Base-by-base conservation (phyloP, 2,797 vertebrate species). In the Rhinogobio ventralis region DNA sequence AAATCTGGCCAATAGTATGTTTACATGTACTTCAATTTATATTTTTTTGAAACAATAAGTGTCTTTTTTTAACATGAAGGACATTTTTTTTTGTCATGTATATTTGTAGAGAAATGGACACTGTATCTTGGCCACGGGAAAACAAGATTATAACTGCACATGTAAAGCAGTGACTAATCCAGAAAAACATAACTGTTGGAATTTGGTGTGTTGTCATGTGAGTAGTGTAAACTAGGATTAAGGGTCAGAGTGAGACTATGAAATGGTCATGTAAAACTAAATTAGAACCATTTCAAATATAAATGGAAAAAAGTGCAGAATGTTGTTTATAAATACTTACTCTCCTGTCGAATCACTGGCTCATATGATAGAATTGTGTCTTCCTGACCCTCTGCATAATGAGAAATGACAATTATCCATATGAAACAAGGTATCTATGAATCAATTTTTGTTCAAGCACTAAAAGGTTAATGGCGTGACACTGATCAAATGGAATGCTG, bases 291-390 rank as follows among this genome's bases (percentile, higher is more conserved):
- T 62, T 62, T 28, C 13, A 45, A 14, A 72, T 25, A 11, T 11
- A 19, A 11, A 39, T 69, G 1, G 23, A 42, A 11, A 10, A 19
- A 89, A 66, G 10, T 25, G 28, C 36, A 36, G 66, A 14, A 36
- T 23, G 9, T 15, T 17, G 14, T 30, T 57, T 19, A 33, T 36
- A 17, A 78, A 45, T 3, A 97, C 98, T 98, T 94, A 99, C 98
- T 99, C 95, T 99, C 98, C 94, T 99, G 97, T 90, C 98, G 96
- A 2, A 96, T 99, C 89, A 99, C 98, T 3, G 97, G 98, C 92
- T 99, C 98, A 1, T 99, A 99, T 0, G 98, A 99, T 88, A 99
- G 95, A 93, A 99, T 99, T 9, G 97, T 94, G 92, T 99, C 98
- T 91, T 99, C 98, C 91, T 99, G 98, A 84, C 98, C 98, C 95